A percentile compares a stretch with the other conserved stretches of the same genome.
Conservation (phyloP, 2,888 invertebrate genomes). For the Abscondita cerata region DNA sequence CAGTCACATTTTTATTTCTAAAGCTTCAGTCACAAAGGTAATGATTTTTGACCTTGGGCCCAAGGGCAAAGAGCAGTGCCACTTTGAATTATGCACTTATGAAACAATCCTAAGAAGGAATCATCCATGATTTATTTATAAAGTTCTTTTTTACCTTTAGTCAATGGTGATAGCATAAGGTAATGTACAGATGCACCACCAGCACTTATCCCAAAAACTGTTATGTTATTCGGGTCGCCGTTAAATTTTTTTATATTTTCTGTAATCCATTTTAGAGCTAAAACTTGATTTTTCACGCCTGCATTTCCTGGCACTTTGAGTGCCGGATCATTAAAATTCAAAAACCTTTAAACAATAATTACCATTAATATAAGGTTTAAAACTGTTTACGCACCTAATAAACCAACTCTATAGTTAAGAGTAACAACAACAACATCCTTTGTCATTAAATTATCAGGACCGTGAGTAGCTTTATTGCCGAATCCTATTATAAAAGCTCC, state of each 20-base stretch:
- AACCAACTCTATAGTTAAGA: slow-evolving; percentile 55
- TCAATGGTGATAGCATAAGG: slow-evolving; percentile 57
- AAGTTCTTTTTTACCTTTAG: slow-evolving; percentile 42
- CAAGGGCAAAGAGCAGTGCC: slow-evolving; percentile 49
- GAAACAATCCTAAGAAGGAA: slow-evolving; percentile 47
- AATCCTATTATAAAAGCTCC: slow-evolving; percentile 55
- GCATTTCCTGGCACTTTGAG: slow-evolving; percentile 59
- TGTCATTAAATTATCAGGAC: slow-evolving; percentile 54
- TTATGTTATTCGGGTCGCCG: slow-evolving; percentile 58
- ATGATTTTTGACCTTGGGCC: slow-evolving; percentile 49
- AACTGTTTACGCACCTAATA: slow-evolving; percentile 47
- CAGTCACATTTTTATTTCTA: slow-evolving; percentile 44
- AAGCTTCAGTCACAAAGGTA: slow-evolving; percentile 50
- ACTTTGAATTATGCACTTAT: slow-evolving; percentile 53
- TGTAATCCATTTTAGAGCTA: slow-evolving; percentile 59
- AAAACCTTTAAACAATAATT: slow-evolving; percentile 49
- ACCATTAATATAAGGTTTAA: background rate
- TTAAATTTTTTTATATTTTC: slow-evolving; percentile 57
- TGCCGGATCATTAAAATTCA: slow-evolving; percentile 54
- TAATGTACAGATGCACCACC: slow-evolving; percentile 58
- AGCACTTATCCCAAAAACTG: slow-evolving; percentile 60
- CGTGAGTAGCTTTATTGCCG: slow-evolving; percentile 48
- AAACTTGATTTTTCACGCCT: slow-evolving; percentile 59
- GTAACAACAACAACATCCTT: slow-evolving; percentile 54
- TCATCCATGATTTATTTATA: background rate